Evolutionary conservation across 2,113 vertebrate genomes (phyloP).

Genomic region (Ailurus styani): DNA sequence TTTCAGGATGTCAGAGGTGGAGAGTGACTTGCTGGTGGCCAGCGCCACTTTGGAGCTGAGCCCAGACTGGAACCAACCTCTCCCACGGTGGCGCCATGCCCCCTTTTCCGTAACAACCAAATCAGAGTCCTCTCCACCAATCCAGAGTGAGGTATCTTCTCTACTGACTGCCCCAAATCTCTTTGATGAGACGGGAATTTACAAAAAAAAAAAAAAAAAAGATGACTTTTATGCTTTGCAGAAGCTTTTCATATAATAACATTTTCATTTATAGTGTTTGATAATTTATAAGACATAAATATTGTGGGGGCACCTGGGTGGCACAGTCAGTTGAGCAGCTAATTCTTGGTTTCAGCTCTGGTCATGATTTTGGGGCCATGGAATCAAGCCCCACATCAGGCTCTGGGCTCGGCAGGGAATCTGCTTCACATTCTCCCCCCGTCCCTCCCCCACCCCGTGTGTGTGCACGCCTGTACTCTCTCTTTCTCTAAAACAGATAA

Average conservation of each 20-base stretch:
- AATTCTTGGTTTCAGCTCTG: not conserved
- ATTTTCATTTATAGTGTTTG: not conserved
- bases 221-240: not conserved
- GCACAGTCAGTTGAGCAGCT: not conserved
- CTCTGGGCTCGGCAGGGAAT: not conserved
- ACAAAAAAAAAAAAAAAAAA: not conserved
- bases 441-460: not conserved
- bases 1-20: not conserved
- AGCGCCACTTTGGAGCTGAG: not conserved
- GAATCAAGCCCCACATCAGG: not conserved
- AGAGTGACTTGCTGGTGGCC: not conserved
- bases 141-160: not conserved
- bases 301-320: not conserved
- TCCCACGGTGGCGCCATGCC: fast-evolving
- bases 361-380: not conserved
- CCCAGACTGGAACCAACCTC: not conserved
- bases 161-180: not conserved
- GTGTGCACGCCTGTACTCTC: no score
- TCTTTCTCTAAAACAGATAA: not conserved
- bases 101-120: not conserved
- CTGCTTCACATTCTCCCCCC: not conserved
- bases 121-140: not conserved
- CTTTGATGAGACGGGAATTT: not conserved
- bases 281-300: not conserved
- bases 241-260: not conserved